Conservation (phyloP, 1,140 invertebrate genomes). For the Bombus balteatus region DNA sequence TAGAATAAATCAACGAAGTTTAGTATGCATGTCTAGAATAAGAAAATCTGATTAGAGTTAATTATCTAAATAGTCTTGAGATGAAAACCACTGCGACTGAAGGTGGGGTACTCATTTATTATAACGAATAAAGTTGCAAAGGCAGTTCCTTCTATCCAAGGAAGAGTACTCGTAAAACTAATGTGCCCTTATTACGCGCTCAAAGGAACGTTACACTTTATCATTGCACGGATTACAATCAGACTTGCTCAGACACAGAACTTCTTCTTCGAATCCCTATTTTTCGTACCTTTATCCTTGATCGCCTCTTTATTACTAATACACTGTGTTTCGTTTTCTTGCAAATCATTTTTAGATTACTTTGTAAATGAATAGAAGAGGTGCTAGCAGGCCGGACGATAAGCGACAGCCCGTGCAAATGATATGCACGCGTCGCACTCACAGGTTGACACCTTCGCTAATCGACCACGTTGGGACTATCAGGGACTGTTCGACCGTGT, state of each 20-base stretch:
- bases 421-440: conserved; percentile 55
- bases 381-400: neutral
- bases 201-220: conserved; percentile 17
- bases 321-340: too few species aligned
- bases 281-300: neutral
- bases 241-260: neutral
- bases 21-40: too few species aligned
- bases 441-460: conserved; percentile 72
- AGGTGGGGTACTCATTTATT: conserved; percentile 1
- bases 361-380: neutral
- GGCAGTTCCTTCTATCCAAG: neutral
- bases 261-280: neutral
- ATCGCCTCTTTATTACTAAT: too few species aligned
- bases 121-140: conserved; percentile 45
- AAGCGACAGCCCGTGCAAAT: conserved; percentile 34
- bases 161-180: conserved; percentile 12
- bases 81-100: conserved; percentile 5
- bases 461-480: conserved; percentile 74
- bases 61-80: neutral
- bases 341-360: neutral
- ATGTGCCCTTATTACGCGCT: conserved; percentile 8
- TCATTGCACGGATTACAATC: conserved; percentile 13
- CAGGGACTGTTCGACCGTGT: conserved; percentile 61
- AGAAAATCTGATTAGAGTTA: neutral
- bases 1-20: too few species aligned